Conservation (phyloP, 2,888 invertebrate genomes). For the Limnephilus lunatus region DNA sequence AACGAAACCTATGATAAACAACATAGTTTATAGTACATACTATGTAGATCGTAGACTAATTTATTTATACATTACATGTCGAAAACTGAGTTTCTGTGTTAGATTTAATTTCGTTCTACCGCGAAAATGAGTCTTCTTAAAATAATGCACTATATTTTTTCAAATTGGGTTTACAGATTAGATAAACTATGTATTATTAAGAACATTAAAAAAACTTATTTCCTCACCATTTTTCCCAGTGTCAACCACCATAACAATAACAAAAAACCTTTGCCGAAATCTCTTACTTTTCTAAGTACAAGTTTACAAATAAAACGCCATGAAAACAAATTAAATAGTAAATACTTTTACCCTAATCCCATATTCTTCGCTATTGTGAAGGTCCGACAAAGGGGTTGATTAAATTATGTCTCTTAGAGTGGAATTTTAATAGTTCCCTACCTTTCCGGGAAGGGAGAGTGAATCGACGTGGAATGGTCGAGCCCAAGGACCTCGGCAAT, state of each 20-base stretch:
- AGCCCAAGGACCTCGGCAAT: background rate
- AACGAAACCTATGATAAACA: too few relatives aligned
- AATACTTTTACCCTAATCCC: slow-evolving; percentile 23
- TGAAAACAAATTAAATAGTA: background rate
- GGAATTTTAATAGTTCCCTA: slow-evolving; percentile 63
- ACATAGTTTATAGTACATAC: too few relatives aligned
- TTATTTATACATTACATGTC: too few relatives aligned
- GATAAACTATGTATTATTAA: too few relatives aligned
- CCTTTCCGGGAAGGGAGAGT: slow-evolving; percentile 14
- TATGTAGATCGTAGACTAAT: too few relatives aligned
- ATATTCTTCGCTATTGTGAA: slow-evolving; percentile 17
- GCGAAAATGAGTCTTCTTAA: too few relatives aligned
- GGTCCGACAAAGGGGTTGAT: slow-evolving; percentile 61
- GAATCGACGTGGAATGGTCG: background rate
- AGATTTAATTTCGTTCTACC: too few relatives aligned
- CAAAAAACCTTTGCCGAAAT: background rate
- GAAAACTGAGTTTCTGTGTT: too few relatives aligned
- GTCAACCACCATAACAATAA: background rate
- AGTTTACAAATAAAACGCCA: background rate
- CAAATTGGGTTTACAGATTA: too few relatives aligned
- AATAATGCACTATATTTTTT: too few relatives aligned
- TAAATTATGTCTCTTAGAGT: slow-evolving; percentile 62
- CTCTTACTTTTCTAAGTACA: background rate
- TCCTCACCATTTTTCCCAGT: background rate
- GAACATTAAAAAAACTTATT: background rate